Evolutionary conservation across 2,113 vertebrate species (phyloP).

Genomic region (Plectropomus leopardus): DNA sequence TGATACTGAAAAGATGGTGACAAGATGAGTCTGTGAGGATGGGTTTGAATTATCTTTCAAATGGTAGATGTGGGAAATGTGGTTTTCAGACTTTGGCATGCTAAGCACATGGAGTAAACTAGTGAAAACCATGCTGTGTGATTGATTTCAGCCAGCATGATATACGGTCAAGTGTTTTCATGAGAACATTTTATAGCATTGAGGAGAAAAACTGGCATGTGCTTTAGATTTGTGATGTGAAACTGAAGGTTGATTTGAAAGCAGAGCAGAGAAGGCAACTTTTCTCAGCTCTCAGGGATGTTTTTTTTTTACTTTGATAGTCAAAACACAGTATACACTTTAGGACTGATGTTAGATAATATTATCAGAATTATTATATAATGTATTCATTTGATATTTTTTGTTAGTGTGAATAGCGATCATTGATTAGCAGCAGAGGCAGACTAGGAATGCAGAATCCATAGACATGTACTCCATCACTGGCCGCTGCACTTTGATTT

Average conservation of each 20-base stretch:
- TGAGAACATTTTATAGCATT: conserved; percentile 7
- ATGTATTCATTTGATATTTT: not conserved
- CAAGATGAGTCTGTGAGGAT: not conserved
- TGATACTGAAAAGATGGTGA: conserved; percentile 8
- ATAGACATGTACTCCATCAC: not conserved
- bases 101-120: conserved; percentile 3
- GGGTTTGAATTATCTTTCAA: not conserved
- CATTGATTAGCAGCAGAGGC: conserved; percentile 15
- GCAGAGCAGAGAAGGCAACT: not conserved
- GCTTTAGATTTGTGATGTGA: conserved; percentile 55
- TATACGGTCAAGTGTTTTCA: conserved; percentile 30
- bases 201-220: conserved; percentile 29
- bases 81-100: conserved; percentile 24
- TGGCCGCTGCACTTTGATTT: conserved; percentile 12
- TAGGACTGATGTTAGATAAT: not conserved
- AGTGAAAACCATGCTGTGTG: conserved; percentile 16
- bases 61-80: not conserved
- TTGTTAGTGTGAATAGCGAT: conserved; percentile 4
- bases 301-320: not conserved
- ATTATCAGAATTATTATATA: not conserved
- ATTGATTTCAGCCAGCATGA: conserved; percentile 50
- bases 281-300: not conserved
- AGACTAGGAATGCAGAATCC: conserved; percentile 39
- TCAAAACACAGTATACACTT: not conserved
- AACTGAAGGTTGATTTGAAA: conserved; percentile 25